These are phyloP conservation scores for Mellilla xanthometata DNA, from an alignment of 2,888 invertebrate species.

Conservation along the genomic window DNA sequence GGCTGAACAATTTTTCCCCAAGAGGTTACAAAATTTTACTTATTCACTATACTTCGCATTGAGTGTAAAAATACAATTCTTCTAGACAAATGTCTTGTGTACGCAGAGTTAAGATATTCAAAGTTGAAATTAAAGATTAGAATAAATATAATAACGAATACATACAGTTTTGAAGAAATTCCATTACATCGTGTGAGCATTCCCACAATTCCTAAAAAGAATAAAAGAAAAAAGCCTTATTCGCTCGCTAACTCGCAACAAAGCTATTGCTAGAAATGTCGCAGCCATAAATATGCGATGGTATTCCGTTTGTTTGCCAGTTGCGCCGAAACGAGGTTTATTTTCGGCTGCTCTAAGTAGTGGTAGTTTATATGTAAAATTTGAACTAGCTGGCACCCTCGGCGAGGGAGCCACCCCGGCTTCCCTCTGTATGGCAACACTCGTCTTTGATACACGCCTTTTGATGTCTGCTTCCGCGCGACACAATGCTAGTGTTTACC, in stretches of 20 bases:
- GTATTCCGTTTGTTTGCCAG: slow-evolving; percentile 26
- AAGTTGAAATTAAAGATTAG: too few species aligned
- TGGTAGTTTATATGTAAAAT: slow-evolving; percentile 55
- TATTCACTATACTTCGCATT: too few species aligned
- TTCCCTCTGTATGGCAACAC: slow-evolving; percentile 56
- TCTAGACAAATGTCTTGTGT: too few species aligned
- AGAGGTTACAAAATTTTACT: too few species aligned
- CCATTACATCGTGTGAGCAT: too few species aligned
- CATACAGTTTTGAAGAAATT: too few species aligned
- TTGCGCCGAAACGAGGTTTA: slow-evolving; percentile 25
- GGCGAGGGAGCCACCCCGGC: slow-evolving; percentile 55
- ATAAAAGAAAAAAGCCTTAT: slow-evolving; percentile 32
- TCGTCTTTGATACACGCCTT: slow-evolving; percentile 73
- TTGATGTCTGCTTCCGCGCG: slow-evolving; percentile 69
- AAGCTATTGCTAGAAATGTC: slow-evolving; percentile 29
- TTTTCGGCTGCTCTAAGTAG: slow-evolving; percentile 29
- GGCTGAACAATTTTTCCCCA: too few species aligned
- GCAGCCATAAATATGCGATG: slow-evolving; percentile 30
- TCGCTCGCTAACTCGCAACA: slow-evolving; percentile 28
- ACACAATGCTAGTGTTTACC: slow-evolving; percentile 69
- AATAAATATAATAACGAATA: too few species aligned
- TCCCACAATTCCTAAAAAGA: too few species aligned
- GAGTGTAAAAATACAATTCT: too few species aligned
- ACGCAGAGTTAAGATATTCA: too few species aligned
- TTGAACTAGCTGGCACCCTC: slow-evolving; percentile 60